Evolutionary conservation across 2,113 vertebrate genomes (phyloP).

Genomic region (Prionailurus bengalensis): DNA sequence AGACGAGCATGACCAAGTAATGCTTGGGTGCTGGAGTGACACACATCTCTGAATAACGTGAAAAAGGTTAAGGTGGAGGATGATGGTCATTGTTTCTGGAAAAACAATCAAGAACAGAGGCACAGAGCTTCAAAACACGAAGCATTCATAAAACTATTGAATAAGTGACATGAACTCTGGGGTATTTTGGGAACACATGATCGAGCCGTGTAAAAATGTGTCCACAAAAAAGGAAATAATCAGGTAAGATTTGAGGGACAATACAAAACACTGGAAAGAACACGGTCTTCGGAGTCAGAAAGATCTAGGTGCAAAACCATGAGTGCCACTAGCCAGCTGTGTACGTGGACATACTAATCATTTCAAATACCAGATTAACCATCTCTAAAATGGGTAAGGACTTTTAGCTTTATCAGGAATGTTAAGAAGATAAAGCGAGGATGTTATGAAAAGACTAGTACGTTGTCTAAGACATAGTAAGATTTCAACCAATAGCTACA

Average conservation of each 20-base stretch:
- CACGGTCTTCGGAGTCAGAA: neutral
- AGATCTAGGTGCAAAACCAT: neutral
- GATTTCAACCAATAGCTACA: neutral
- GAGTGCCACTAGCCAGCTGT: neutral
- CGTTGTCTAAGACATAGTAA: neutral
- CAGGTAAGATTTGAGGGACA: neutral
- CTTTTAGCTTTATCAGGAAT: neutral
- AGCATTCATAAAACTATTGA: neutral
- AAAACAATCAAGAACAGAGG: neutral
- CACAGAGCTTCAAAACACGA: neutral
- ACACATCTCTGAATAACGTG: neutral
- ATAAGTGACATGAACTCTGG: neutral
- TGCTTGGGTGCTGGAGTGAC: neutral
- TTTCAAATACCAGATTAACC: neutral
- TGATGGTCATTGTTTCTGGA: neutral
- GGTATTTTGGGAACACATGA: neutral
- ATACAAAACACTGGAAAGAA: neutral
- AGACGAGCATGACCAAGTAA: rapidly evolving
- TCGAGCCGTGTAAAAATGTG: neutral
- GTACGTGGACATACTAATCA: neutral
- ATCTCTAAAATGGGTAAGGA: neutral
- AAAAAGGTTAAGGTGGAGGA: neutral
- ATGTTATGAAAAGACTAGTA: neutral
- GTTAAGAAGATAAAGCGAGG: neutral
- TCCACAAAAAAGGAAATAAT: neutral